These are phyloP conservation scores for Dromas ardeola DNA, from an alignment of 2,113 vertebrate genomes.

Conservation along the genomic window DNA sequence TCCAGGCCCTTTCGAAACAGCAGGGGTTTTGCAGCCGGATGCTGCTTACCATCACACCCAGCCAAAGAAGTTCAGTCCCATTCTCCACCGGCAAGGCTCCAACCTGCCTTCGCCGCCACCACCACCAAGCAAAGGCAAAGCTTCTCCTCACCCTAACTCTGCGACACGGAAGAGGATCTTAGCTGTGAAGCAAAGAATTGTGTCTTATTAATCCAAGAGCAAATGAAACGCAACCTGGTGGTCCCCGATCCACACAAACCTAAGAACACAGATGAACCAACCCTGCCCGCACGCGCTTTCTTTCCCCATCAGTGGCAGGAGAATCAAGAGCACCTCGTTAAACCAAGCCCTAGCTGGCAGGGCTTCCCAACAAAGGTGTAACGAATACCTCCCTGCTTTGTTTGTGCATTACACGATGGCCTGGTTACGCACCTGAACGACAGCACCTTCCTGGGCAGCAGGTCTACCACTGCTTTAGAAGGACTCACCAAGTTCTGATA, in stretches of 20 bases:
- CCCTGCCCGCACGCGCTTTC: neutral
- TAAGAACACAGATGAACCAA: rapidly evolving
- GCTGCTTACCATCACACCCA: neutral
- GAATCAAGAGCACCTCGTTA: neutral
- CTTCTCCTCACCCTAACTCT: neutral
- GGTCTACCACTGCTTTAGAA: neutral
- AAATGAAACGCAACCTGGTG: rapidly evolving
- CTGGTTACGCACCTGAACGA: neutral
- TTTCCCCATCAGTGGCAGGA: neutral
- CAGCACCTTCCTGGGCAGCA: conserved; percentile 10
- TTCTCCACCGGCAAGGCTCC: neutral
- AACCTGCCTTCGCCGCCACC: neutral
- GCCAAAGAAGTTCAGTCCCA: neutral
- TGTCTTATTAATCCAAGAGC: rapidly evolving
- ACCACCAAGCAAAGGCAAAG: neutral
- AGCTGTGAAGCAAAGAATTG: neutral
- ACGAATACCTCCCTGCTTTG: conserved; percentile 41
- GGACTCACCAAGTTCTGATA: neutral
- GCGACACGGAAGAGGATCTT: rapidly evolving
- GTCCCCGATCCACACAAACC: neutral
- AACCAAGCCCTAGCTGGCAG: conserved; percentile 27
- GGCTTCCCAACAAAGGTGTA: conserved; percentile 4
- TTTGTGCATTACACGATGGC: neutral
- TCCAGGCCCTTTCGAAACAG: neutral
- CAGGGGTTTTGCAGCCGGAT: neutral